Conservation (phyloP, 2,888 invertebrate genomes). For the Meloe dianella region DNA sequence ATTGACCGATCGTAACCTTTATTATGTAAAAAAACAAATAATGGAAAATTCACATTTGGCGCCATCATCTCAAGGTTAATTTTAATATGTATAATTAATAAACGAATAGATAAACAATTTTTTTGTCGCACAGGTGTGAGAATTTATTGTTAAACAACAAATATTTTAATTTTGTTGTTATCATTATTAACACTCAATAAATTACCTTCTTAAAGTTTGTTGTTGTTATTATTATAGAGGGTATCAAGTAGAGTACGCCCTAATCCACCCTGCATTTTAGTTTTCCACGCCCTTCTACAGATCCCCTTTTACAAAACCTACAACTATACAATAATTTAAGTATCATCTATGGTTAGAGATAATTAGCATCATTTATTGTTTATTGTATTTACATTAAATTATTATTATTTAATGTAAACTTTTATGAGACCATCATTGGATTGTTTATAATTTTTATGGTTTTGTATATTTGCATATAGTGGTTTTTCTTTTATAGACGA, state of each 20-base stretch:
- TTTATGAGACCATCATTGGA: not conserved
- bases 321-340: not conserved
- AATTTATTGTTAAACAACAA: not conserved
- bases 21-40: not conserved
- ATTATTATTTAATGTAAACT: not conserved
- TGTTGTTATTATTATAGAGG: constrained; percentile 26
- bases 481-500: not conserved
- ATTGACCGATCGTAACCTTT: not conserved
- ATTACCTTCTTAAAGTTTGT: not conserved
- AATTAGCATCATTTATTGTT: constrained; percentile 4
- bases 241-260: constrained; percentile 35
- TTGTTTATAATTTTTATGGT: constrained; percentile 7
- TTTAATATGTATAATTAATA: not conserved
- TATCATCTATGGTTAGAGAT: not conserved
- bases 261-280: constrained; percentile 41
- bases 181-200: not conserved
- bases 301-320: constrained; percentile 27
- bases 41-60: not conserved
- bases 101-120: constrained; percentile 4
- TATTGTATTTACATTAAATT: not conserved
- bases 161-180: constrained; percentile 2
- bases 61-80: not conserved
- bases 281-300: constrained; percentile 35
- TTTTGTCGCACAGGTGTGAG: not conserved
- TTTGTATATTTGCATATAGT: not conserved